These are phyloP conservation scores for Sebastes matsubarae DNA, from an alignment of 2,797 vertebrate genomes.

Conservation along the genomic window DNA sequence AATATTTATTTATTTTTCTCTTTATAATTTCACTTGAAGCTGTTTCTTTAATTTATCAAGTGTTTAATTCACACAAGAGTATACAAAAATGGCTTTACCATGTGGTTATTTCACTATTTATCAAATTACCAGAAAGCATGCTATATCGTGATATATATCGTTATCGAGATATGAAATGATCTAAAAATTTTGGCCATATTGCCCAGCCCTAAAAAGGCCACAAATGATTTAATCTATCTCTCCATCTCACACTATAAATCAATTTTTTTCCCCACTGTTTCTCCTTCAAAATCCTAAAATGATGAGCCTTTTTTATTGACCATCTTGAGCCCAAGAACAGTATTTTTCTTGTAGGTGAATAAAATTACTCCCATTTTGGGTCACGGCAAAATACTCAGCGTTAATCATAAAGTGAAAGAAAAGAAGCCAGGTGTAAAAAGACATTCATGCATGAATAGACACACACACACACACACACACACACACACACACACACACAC, in stretches of 20 bases:
- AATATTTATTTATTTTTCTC: too few species aligned
- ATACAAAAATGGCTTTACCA: too few species aligned
- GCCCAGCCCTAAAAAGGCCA: too few species aligned
- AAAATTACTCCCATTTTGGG: not conserved
- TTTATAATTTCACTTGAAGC: too few species aligned
- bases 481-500: not conserved
- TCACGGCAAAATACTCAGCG: not conserved
- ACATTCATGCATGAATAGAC: not conserved
- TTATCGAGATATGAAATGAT: too few species aligned
- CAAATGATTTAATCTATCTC: too few species aligned
- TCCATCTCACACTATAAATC: not conserved
- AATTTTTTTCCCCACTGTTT: not conserved
- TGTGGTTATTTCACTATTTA: too few species aligned
- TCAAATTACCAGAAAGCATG: too few species aligned
- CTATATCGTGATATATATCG: too few species aligned
- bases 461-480: not conserved
- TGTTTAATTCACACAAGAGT: too few species aligned
- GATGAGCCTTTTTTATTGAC: not conserved
- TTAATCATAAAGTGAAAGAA: constrained; percentile 8
- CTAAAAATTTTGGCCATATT: too few species aligned
- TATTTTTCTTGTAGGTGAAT: not conserved
- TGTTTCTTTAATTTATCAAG: too few species aligned
- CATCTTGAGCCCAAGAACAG: not conserved
- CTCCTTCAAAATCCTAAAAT: not conserved
- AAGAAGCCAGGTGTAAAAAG: constrained; percentile 8